These are phyloP conservation scores for Pachycephus smyrnensis DNA, from an alignment of 2,888 invertebrate genomes.

Conservation along the genomic window DNA sequence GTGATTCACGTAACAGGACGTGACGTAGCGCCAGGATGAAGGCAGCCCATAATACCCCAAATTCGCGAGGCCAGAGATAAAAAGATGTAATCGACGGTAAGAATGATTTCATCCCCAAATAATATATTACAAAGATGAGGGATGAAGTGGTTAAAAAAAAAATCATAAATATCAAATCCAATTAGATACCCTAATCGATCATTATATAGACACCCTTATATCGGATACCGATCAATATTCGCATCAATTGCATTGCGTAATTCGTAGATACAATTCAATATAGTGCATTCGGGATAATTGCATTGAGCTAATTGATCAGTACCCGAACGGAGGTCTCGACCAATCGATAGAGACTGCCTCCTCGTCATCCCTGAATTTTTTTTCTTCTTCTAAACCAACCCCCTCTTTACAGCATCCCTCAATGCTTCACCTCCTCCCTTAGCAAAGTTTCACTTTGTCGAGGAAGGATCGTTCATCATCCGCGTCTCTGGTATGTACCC, in stretches of 20 bases:
- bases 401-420: neutral
- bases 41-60: no score
- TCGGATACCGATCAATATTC: neutral
- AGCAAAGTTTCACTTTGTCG: neutral
- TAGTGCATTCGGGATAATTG: no score
- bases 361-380: no score
- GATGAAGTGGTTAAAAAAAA: no score
- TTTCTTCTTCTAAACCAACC: neutral
- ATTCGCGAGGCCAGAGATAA: neutral
- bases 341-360: no score
- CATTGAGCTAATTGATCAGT: no score
- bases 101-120: neutral
- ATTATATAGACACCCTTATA: neutral
- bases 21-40: neutral
- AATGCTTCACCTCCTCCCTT: neutral
- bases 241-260: no score
- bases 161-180: neutral
- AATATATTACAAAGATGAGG: neutral
- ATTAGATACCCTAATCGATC: neutral
- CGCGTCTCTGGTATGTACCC: neutral
- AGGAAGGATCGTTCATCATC: neutral
- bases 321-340: no score
- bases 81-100: neutral
- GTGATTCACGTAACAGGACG: neutral
- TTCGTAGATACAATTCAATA: no score